Percentiles rank a stretch among this genome's conserved stretches.
Evolutionary conservation across 2,113 vertebrate genomes (phyloP).

Genomic region (Elephas maximus): DNA sequence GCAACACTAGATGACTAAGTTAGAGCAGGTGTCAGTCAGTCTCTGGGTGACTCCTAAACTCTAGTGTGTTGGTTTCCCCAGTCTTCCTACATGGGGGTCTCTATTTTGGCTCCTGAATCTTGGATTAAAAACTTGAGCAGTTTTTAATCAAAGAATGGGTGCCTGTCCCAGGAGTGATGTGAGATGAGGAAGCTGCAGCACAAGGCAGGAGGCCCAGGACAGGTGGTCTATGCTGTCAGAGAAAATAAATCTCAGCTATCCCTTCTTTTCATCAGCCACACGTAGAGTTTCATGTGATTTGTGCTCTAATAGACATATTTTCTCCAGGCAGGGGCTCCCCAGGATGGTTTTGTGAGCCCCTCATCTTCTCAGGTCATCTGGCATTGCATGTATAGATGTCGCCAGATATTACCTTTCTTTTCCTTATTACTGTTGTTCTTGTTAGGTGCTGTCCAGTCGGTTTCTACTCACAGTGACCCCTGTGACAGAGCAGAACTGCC

Average conservation of each 20-base stretch:
- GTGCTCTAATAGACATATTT: neutral
- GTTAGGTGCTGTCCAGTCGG: too few relatives aligned
- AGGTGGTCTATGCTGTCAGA: neutral
- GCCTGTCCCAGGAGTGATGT: neutral
- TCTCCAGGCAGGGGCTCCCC: neutral
- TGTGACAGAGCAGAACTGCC: too few relatives aligned
- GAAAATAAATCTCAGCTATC: neutral
- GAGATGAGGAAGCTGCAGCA: neutral
- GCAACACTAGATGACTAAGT: too few relatives aligned
- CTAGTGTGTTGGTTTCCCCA: neutral
- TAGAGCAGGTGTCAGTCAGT: too few relatives aligned
- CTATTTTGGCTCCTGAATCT: neutral
- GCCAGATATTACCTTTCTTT: neutral
- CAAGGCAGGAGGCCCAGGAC: neutral
- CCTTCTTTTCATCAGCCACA: neutral
- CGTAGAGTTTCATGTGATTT: neutral
- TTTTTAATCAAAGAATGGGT: neutral
- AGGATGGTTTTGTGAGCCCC: neutral
- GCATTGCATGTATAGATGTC: neutral
- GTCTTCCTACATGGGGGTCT: neutral
- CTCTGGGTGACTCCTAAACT: fast-evolving
- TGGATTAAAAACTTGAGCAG: neutral
- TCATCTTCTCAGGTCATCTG: neutral
- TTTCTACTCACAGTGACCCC: too few relatives aligned
- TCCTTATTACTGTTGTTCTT: neutral